phyloP scores from a whole-genome alignment of 53 echinoderm and acorn worm species.

The Hippasteria phrygiana region DNA sequence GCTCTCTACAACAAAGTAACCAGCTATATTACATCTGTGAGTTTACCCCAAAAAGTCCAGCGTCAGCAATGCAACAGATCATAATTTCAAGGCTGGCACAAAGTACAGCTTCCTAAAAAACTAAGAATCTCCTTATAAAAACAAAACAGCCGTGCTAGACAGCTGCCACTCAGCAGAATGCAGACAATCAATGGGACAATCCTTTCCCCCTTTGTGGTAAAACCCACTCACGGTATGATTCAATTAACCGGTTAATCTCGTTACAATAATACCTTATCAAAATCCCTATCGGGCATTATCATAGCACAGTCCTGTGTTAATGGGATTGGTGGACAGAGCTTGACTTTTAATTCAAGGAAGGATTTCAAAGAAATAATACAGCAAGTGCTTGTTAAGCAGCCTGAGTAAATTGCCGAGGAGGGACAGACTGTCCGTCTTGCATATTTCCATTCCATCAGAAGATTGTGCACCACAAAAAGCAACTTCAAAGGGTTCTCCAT shows the following conservation, averaged over 20 bases:
- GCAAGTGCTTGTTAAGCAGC: neutral
- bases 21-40: no score
- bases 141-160: neutral
- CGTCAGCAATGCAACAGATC: neutral
- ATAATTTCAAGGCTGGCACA: neutral
- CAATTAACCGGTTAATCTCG: constrained; percentile 21
- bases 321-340: neutral
- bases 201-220: neutral
- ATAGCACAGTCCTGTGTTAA: neutral
- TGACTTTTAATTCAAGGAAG: neutral
- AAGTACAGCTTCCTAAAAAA: neutral
- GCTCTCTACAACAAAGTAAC: no score
- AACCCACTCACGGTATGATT: neutral
- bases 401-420: no score
- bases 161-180: neutral
- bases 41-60: no score
- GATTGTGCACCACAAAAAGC: neutral
- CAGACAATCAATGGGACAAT: neutral
- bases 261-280: constrained; percentile 34
- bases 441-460: neutral
- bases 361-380: neutral
- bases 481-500: no score
- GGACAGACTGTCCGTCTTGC: no score
- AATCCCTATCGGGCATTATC: constrained; percentile 13
- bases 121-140: neutral